A percentile compares a stretch with the other conserved stretches of the same genome.
Conservation (phyloP, 2,888 invertebrate species). For the Chrysolina oricalcia region DNA sequence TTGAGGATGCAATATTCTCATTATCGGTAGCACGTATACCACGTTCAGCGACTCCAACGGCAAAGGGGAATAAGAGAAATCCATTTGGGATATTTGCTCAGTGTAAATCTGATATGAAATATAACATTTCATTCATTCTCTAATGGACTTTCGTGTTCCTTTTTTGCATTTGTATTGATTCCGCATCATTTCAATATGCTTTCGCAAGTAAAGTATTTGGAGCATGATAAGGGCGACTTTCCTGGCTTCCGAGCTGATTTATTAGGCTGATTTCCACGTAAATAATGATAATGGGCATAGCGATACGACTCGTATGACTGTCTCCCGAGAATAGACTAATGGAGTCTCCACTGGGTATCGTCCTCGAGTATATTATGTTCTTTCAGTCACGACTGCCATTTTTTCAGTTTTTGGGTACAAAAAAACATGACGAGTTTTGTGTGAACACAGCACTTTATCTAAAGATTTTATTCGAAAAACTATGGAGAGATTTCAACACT, state of each 20-base stretch:
- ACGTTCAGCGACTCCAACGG: not conserved
- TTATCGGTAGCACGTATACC: constrained; percentile 1
- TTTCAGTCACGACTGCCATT: not conserved
- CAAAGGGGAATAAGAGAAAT: not conserved
- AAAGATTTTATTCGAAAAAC: too few species aligned
- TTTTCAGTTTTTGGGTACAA: too few species aligned
- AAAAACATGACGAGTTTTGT: too few species aligned
- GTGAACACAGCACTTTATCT: too few species aligned
- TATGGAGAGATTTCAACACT: too few species aligned
- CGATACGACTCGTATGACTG: not conserved
- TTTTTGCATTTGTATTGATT: not conserved
- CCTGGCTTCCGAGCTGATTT: not conserved
- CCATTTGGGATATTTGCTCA: not conserved
- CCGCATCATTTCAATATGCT: not conserved
- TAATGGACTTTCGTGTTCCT: not conserved
- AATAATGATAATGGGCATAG: not conserved
- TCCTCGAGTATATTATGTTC: not conserved
- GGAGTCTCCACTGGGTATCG: not conserved
- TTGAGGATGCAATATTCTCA: not conserved
- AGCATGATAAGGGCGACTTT: not conserved
- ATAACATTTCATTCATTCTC: not conserved
- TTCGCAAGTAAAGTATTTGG: not conserved
- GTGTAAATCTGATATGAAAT: constrained; percentile 1
- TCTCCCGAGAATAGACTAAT: not conserved
- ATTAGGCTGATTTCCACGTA: constrained; percentile 1